Evolutionary conservation across 2,797 vertebrate species (phyloP).

Genomic region (Paedocypris micromegethes): DNA sequence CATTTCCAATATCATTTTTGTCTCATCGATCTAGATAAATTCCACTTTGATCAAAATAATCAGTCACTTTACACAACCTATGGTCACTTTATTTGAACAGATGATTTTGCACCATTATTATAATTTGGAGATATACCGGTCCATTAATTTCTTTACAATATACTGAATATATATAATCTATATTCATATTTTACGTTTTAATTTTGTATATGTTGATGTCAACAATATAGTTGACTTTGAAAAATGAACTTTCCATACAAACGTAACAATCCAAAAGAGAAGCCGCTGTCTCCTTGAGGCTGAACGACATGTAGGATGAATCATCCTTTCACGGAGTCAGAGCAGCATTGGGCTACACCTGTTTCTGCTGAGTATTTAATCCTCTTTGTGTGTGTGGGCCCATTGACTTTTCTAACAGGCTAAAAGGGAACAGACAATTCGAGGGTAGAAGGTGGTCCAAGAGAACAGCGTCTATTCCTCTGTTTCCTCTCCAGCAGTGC

Average conservation of each 20-base stretch:
- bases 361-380: constrained; percentile 68
- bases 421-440: constrained; percentile 62
- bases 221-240: too few relatives aligned
- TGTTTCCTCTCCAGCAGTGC: constrained; percentile 64
- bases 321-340: constrained; percentile 56
- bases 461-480: constrained; percentile 61
- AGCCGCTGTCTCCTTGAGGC: constrained; percentile 41
- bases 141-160: too few relatives aligned
- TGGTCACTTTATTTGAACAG: too few relatives aligned
- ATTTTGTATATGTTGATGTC: too few relatives aligned
- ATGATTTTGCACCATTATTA: too few relatives aligned
- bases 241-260: background rate
- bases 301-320: constrained; percentile 37
- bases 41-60: too few relatives aligned
- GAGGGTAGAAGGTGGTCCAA: constrained; percentile 47
- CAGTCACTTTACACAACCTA: too few relatives aligned
- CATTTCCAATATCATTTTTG: too few relatives aligned
- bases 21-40: too few relatives aligned
- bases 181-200: too few relatives aligned
- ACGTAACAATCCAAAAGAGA: constrained; percentile 23
- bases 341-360: constrained; percentile 63
- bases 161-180: too few relatives aligned
- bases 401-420: constrained; percentile 64
- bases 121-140: too few relatives aligned
- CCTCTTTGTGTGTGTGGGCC: constrained; percentile 63